Evolutionary conservation across 2,888 invertebrate species (phyloP), one percentile per base, ranked within the genome.

Genomic region (Epistrophe eligans): DNA sequence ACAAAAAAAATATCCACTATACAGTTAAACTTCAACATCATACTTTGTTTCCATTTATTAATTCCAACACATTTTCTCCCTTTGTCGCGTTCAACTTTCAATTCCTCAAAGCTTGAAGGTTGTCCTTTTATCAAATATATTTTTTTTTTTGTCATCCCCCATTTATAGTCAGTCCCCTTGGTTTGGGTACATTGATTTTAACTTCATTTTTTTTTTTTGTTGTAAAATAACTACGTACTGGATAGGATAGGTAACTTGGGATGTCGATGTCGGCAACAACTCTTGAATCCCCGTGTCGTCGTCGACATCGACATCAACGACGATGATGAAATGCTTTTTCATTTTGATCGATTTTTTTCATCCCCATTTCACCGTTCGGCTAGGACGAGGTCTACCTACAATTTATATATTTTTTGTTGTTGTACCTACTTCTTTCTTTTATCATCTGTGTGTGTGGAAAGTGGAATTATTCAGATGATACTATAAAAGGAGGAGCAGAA

Each of bases 291-390:
- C 40, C 24, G 43, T 62, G 55, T 40, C 40, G 24, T 70, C 52
- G 52, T 35, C 40, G 74, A 1, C 35, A 1, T 9, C 35, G 35
- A 35, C 52, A 35, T 38, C 6, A 24, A 72, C 50, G 58, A 80
- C 50, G 79, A 83, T 87, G 87, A 83, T 87, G 83, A 83, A 83
- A 87, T 76, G 87, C 76, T 87, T 71, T 72, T 87, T 83, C 87
- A 60, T 87, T 83, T 83, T 87, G 76, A 87, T 87, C 83, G 83
- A 87, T 87, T 87, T 87, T n/a, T 83, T 76, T 72, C 77, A 79
- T 62, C 76, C 79, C 79, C 45, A 55, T 43, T 45, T 45, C 32
- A 66, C 43, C 15, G 50, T 19, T 43, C n/a, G 24, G 66, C 50
- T 19, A 32, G 35, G 35, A 57, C n/a, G 38, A 62, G 40, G 40